Percentiles rank a stretch among this genome's conserved stretches.
These are phyloP conservation scores for Pomatostomus ruficeps DNA, from an alignment of 2,113 vertebrate genomes.

Conservation along the genomic window DNA sequence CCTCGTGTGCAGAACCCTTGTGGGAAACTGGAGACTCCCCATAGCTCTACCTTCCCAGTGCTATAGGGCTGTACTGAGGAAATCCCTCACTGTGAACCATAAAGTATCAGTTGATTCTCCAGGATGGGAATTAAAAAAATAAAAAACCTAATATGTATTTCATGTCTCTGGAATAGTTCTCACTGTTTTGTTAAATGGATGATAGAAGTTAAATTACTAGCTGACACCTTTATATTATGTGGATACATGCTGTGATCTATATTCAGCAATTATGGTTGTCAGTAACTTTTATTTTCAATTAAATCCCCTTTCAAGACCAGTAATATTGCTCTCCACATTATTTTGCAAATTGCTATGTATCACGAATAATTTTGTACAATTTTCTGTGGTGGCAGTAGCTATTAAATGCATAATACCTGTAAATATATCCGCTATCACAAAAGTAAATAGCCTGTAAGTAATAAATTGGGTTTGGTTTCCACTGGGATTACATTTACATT, in stretches of 20 bases:
- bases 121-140: background rate
- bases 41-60: background rate
- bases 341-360: constrained; percentile 58
- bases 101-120: background rate
- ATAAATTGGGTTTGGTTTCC: background rate
- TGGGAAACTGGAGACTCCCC: background rate
- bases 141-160: background rate
- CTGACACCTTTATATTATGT: constrained; percentile 31
- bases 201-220: constrained; percentile 44
- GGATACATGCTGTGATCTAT: background rate
- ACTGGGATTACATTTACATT: background rate
- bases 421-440: constrained; percentile 23
- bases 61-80: background rate
- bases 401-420: constrained; percentile 33
- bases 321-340: constrained; percentile 19
- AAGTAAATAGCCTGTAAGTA: constrained; percentile 25
- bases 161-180: background rate
- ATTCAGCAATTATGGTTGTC: constrained; percentile 51
- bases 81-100: background rate
- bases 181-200: constrained; percentile 26
- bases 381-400: constrained; percentile 14
- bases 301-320: background rate
- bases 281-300: constrained; percentile 59
- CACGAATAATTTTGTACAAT: constrained; percentile 33
- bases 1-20: background rate